Base-by-base conservation (phyloP, 1,140 invertebrate species). In the Anthonomus grandis region DNA sequence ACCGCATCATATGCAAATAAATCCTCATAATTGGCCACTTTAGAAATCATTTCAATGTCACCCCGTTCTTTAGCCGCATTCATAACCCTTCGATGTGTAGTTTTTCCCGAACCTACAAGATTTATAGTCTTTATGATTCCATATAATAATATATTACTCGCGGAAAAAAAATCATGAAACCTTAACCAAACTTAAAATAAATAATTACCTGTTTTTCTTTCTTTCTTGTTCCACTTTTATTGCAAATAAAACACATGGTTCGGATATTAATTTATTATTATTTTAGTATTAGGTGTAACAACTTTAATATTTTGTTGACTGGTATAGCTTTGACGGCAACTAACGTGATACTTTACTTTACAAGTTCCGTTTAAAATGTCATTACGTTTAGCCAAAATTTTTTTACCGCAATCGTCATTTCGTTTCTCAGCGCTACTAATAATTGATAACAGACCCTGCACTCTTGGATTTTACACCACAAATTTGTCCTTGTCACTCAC, bases 201-300 rank as follows among this genome's bases (percentile, higher is more conserved):
- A n/a, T n/a, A n/a, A 6, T 31, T 31, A 41, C 38, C 38, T 41
- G 38, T 15, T 13, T 41, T 41, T 41, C 15, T 6, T 41, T 41
- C 15, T 41, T 15, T 41, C 38, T 41, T 19, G 38, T 41, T 41
- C 38, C 38, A 13, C 18, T 19, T 13, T 41, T 41, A 41, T 41
- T 5, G 38, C 38, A 31, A 31, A 31, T 31, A 31, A 31, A 31
- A 31, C 27, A 31, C 27, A 31, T 31, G 27, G 27, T 31, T 31
- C 27, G 27, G 27, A 31, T 31, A 31, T 31, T 31, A 31, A 31
- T n/a, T n/a, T n/a, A n/a, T n/a, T n/a, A n/a, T 31, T 31, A 31
- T 31, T 31, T 31, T 31, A 31, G 27, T 31, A 6, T 31, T 31
- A 31, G 27, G 27, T 31, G 27, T 31, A 31, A 31, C 27, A 31